Conservation (phyloP, 2,113 vertebrate species). For the Pseudorectes ferrugineus region DNA sequence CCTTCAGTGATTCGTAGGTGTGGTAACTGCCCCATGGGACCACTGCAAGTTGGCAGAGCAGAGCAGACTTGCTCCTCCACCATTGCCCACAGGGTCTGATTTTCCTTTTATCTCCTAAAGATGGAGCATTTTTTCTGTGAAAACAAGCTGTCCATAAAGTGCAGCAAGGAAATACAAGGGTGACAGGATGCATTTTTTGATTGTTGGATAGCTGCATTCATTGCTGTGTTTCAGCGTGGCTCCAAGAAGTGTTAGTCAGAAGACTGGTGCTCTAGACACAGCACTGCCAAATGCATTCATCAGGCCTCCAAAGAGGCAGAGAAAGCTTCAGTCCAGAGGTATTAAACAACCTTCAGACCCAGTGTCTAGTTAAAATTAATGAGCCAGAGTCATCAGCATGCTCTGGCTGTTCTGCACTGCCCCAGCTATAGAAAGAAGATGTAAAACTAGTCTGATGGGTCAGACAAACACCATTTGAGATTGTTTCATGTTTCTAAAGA, state of each 20-base stretch:
- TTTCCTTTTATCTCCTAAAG: neutral
- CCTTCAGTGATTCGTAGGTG: neutral
- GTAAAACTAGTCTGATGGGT: neutral
- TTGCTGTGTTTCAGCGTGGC: neutral
- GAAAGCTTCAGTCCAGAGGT: neutral
- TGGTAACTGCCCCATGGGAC: neutral
- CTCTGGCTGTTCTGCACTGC: neutral
- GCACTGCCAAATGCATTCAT: neutral
- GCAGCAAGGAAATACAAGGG: neutral
- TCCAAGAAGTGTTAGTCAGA: neutral
- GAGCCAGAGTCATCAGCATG: neutral
- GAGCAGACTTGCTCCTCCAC: neutral
- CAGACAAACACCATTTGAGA: neutral
- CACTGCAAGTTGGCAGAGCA: neutral
- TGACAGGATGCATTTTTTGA: neutral
- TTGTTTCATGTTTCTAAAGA: neutral
- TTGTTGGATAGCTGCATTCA: neutral
- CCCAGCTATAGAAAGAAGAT: neutral
- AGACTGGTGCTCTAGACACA: neutral
- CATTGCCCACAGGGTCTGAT: neutral
- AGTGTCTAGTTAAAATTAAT: conserved; percentile 21
- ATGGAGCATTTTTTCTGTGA: neutral
- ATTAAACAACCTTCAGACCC: neutral
- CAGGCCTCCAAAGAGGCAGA: neutral
- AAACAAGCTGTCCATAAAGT: neutral